Evolutionary conservation across 2,797 vertebrate genomes (phyloP), one percentile per base, ranked within the genome.

Genomic region (Macropus fuliginosus): DNA sequence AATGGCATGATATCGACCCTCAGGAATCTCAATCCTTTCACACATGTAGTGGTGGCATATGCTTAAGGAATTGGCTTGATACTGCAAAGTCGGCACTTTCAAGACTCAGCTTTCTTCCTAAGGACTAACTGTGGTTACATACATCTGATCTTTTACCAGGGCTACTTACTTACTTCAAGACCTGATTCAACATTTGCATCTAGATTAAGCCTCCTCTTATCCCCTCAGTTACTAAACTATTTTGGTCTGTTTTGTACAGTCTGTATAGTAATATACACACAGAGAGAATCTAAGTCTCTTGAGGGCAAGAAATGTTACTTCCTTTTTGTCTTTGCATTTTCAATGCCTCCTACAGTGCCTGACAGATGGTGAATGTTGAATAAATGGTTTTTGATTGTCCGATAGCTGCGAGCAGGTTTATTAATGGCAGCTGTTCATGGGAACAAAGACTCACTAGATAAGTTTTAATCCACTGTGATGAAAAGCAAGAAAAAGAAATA

Each of bases 331-430:
- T 74, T 40, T 74, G n/a, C 5, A 40, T 18, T 21, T 18, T 6
- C 16, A 40, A 5, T 74, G 14, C 16, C n/a, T 74, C 11, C 14
- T 6, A 21, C 66, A 74, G n/a, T 18, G n/a, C 66, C n/a, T 66
- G 16, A 74, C n/a, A 62, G 12, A 34, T 21, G 16, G 34, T 40
- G 16, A n/a, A 40, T 34, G 31, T 57, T 57, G 9, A 57, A 57
- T 28, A 28, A 57, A 57, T 57, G 5, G 27, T 29, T 57, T 57
- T 13, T 74, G 34, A 74, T 74, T 40, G 90, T 52, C 56, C 91
- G 91, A 54, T 59, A 54, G 54, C 95, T 95, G 89, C 55, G 62
- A 40, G 16, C 81, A 62, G 95, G 93, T 91, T 62, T 96, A 27
- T 16, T n/a, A 0, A 8, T 55, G 87, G 59, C 40, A 56, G 40